Evolutionary conservation across 2,113 vertebrate species (phyloP).

Genomic region (Micronisus gabar): DNA sequence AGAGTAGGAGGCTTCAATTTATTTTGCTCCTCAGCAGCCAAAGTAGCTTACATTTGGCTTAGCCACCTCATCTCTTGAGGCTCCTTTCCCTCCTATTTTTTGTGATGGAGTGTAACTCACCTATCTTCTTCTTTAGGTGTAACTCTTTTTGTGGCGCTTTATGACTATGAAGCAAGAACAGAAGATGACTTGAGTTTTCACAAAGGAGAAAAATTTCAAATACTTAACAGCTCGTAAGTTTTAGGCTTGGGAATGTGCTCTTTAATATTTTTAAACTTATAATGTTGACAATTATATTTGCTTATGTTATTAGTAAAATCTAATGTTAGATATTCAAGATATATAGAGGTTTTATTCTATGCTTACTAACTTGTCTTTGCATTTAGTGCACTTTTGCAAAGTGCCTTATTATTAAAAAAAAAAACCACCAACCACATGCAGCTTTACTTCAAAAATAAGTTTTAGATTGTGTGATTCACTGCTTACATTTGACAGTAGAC

Average conservation of each 20-base stretch:
- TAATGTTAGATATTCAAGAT: not conserved
- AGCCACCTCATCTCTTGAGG: not conserved
- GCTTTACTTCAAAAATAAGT: not conserved
- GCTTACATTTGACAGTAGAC: not conserved
- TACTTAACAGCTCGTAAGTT: constrained; percentile 98
- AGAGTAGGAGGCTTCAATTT: not conserved
- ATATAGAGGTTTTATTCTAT: not conserved
- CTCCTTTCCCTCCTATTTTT: not conserved
- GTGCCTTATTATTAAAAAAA: not conserved
- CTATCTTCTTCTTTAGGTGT: constrained; percentile 80
- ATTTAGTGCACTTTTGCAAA: not conserved
- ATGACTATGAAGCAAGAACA: constrained; percentile 95
- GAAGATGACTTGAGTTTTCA: constrained; percentile 97
- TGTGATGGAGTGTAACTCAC: not conserved
- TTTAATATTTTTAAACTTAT: not conserved
- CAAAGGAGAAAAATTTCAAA: constrained; percentile 98
- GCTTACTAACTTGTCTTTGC: not conserved
- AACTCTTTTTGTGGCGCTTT: constrained; percentile 96
- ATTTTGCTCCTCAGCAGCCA: not conserved
- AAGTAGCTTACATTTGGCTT: not conserved
- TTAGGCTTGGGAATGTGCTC: not conserved
- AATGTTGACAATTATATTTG: not conserved
- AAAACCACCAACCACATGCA: not conserved
- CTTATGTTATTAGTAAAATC: not conserved
- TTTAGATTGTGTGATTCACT: not conserved